Evolutionary conservation across 2,888 invertebrate genomes (phyloP).

Genomic region (Boloria euphrosyne): DNA sequence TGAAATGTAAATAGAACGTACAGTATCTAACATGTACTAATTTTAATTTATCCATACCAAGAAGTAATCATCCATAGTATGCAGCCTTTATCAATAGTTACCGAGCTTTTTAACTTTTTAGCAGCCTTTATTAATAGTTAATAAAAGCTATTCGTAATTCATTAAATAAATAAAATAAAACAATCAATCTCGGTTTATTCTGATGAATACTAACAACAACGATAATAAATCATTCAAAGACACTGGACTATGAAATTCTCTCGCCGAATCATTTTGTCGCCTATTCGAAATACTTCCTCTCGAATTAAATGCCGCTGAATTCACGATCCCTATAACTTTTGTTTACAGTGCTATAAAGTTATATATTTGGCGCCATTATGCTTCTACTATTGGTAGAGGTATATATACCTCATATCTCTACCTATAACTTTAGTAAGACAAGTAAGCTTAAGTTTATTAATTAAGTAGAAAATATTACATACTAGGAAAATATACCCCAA

Average conservation of each 20-base stretch:
- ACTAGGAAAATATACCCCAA: too few relatives aligned
- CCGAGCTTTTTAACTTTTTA: too few relatives aligned
- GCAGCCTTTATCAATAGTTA: too few relatives aligned
- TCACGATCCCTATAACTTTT: conserved; percentile 39
- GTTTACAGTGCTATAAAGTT: conserved; percentile 58
- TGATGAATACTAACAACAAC: conserved; percentile 4
- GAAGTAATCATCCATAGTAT: too few relatives aligned
- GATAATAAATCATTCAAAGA: conserved; percentile 21
- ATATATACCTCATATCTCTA: background rate
- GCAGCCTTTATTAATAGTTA: too few relatives aligned
- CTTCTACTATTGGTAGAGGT: background rate
- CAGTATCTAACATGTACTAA: background rate
- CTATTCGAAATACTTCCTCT: conserved; percentile 20
- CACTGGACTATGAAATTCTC: conserved; percentile 17
- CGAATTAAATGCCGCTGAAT: conserved; percentile 43
- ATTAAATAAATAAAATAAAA: background rate
- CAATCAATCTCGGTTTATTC: conserved; percentile 2
- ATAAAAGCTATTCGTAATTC: too few relatives aligned
- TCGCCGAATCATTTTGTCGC: conserved; percentile 17
- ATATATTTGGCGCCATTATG: conserved; percentile 54
- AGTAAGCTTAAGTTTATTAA: background rate
- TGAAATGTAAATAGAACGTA: background rate
- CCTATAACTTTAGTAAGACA: background rate
- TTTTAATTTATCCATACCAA: too few relatives aligned
- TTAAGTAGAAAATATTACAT: too few relatives aligned